Percentiles rank a stretch among this genome's conserved stretches.
Evolutionary conservation across 2,113 vertebrate species (phyloP).

Genomic region (Phalacrocorax carbo): DNA sequence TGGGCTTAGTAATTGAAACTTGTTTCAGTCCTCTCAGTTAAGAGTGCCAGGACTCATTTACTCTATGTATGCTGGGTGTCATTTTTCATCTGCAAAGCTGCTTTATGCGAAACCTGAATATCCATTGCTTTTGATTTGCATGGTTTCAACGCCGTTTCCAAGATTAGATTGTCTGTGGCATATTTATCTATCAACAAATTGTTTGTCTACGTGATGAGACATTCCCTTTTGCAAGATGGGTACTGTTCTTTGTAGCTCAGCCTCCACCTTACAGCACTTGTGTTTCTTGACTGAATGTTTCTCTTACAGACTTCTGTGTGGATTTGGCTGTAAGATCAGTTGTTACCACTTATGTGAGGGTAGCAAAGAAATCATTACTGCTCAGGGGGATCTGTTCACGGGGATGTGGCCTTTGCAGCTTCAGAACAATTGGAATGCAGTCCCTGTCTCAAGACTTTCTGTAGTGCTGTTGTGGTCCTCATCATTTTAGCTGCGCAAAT

Average conservation of each 20-base stretch:
- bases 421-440: not conserved
- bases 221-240: not conserved
- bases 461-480: not conserved
- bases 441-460: not conserved
- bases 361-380: not conserved
- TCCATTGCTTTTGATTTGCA: not conserved
- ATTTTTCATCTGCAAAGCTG: constrained; percentile 8
- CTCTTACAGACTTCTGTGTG: not conserved
- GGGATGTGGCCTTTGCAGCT: not conserved
- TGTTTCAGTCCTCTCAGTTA: not conserved
- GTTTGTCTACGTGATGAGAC: not conserved
- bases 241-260: not conserved
- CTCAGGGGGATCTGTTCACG: accelerated
- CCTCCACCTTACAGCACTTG: not conserved
- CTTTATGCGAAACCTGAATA: not conserved
- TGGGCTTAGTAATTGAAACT: not conserved
- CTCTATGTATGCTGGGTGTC: not conserved
- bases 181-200: not conserved
- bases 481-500: not conserved
- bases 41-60: not conserved
- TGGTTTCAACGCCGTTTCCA: not conserved
- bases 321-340: not conserved
- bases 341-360: not conserved
- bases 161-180: constrained; percentile 1
- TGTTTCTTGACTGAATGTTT: not conserved